Conservation (phyloP, 2,797 vertebrate species). For the Euthynnus affinis region DNA sequence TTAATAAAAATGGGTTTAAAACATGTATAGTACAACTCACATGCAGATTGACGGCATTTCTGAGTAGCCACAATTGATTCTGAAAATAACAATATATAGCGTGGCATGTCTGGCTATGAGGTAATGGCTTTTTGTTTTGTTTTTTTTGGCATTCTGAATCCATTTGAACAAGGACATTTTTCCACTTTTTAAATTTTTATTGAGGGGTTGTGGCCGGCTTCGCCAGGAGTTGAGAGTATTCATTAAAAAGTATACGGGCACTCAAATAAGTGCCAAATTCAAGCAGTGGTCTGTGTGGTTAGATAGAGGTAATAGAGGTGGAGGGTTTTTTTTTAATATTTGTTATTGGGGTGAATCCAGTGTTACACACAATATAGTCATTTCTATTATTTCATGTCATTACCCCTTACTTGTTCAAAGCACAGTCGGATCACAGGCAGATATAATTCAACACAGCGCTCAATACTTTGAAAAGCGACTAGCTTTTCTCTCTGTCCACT, state of each 20-base stretch:
- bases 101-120: too few species aligned
- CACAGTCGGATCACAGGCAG: conserved; percentile 15
- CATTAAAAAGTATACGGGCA: background rate
- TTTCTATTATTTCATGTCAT: conserved; percentile 3
- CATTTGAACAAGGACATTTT: background rate
- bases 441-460: conserved; percentile 7
- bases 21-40: too few species aligned
- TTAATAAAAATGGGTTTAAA: too few species aligned
- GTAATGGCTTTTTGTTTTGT: background rate
- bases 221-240: too few species aligned
- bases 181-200: background rate
- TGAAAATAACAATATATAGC: too few species aligned
- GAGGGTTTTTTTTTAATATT: too few species aligned
- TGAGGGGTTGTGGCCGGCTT: background rate
- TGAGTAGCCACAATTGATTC: too few species aligned
- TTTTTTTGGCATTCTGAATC: background rate
- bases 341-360: background rate
- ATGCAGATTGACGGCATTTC: too few species aligned
- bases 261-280: background rate
- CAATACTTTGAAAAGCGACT: conserved; percentile 2
- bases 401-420: conserved; percentile 5
- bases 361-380: background rate
- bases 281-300: background rate
- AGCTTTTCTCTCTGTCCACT: conserved; percentile 18
- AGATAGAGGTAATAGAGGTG: background rate